Conservation (phyloP, 2,113 vertebrate species). For the Setophaga coronata region DNA sequence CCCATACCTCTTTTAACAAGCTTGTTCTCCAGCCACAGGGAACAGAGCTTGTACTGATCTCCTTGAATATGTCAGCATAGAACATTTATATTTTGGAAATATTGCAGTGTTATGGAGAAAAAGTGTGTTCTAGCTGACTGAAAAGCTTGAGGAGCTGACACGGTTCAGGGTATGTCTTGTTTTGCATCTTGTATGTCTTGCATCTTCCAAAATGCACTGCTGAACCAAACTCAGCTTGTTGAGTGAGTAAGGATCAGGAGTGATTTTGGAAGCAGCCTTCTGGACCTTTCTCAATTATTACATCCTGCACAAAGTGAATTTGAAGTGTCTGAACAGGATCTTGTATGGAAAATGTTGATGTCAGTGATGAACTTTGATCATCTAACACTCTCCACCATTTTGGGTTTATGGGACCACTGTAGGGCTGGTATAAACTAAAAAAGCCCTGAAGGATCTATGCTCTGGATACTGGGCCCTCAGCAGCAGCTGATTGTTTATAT, state of each 20-base stretch:
- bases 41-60: too few species aligned
- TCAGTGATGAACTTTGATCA: neutral
- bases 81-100: neutral
- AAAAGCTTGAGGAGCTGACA: neutral
- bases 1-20: neutral
- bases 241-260: neutral
- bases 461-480: neutral
- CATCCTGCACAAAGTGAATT: neutral
- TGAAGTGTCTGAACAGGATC: neutral
- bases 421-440: neutral
- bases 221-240: neutral
- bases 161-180: neutral
- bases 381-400: neutral
- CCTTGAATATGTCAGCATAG: neutral
- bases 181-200: too few species aligned
- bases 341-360: neutral
- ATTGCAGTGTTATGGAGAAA: neutral
- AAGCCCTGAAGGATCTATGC: fast-evolving
- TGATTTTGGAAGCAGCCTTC: neutral
- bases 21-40: neutral
- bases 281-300: neutral
- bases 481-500: neutral
- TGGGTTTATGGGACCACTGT: neutral
- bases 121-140: neutral
- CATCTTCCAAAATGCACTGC: too few species aligned